Conservation (phyloP, 2,888 invertebrate species). For the Cerastis rubricosa region DNA sequence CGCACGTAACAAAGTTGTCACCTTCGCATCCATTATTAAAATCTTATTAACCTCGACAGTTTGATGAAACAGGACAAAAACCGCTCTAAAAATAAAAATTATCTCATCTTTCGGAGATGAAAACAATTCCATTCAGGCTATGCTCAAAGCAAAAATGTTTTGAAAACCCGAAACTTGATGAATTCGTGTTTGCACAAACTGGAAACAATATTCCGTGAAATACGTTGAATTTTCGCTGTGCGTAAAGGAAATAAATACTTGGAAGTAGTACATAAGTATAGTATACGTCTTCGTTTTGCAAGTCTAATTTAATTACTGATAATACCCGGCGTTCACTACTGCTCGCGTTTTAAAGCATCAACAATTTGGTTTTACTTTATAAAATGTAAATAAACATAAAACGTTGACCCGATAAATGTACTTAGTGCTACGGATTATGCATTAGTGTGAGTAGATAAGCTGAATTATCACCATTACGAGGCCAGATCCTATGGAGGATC, state of each 20-base stretch:
- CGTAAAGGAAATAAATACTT: conserved; percentile 50
- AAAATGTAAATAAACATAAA: conserved; percentile 45
- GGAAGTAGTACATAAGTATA: conserved; percentile 39
- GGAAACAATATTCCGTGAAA: conserved; percentile 45
- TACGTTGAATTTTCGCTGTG: conserved; percentile 44
- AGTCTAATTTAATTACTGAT: conserved; percentile 71
- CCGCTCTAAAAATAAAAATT: conserved; percentile 68
- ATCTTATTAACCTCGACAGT: conserved; percentile 76
- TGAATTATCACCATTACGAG: too few relatives aligned
- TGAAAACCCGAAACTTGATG: conserved; percentile 48
- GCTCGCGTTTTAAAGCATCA: conserved; percentile 55
- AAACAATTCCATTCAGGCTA: conserved; percentile 54
- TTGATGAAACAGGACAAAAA: conserved; percentile 69
- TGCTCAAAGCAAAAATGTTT: conserved; percentile 55
- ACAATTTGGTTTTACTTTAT: conserved; percentile 52
- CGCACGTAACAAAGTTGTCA: conserved; percentile 68
- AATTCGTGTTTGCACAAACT: conserved; percentile 47
- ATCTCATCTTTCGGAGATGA: conserved; percentile 58
- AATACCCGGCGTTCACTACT: conserved; percentile 60
- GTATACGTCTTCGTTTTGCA: conserved; percentile 59
- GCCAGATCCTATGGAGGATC: neutral
- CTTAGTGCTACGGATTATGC: neutral
- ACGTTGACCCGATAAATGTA: conserved; percentile 30
- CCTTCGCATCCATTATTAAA: conserved; percentile 79
- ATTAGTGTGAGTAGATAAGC: neutral